Percentiles rank a stretch among this genome's conserved stretches.
phyloP scores from a whole-genome alignment of 2,797 vertebrate species.

The Rhabdophis nuchalis region DNA sequence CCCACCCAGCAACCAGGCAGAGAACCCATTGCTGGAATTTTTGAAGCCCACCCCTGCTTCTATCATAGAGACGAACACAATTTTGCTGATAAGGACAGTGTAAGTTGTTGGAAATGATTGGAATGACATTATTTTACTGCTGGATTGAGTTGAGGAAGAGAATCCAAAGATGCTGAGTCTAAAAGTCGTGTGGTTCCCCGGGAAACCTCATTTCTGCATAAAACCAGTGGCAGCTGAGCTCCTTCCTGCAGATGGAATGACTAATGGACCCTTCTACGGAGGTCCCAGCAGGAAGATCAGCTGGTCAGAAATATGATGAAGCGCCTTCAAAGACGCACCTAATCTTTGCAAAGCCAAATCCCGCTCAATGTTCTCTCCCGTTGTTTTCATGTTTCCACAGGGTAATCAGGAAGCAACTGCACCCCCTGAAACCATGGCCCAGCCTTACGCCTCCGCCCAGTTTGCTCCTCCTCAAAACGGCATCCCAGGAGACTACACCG shows the following conservation, averaged over 20 bases:
- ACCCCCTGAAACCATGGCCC: slow-evolving; percentile 93
- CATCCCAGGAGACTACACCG: slow-evolving; percentile 87
- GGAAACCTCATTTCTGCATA: not conserved
- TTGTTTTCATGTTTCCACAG: slow-evolving; percentile 59
- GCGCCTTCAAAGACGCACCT: not conserved
- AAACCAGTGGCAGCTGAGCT: not conserved
- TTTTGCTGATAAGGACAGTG: not conserved
- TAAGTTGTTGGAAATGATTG: not conserved
- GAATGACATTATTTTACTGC: not conserved
- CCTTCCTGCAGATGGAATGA: not conserved
- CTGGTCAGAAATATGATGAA: not conserved
- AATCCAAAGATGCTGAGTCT: not conserved
- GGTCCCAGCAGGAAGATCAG: not conserved
- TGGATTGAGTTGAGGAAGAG: not conserved
- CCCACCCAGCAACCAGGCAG: no score
- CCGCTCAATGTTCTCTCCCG: not conserved
- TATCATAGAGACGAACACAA: not conserved
- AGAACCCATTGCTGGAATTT: no score
- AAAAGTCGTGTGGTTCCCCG: not conserved
- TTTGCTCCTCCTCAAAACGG: slow-evolving; percentile 88
- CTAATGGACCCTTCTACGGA: not conserved
- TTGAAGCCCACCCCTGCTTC: no score
- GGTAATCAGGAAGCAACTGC: slow-evolving; percentile 94
- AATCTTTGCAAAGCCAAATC: not conserved
- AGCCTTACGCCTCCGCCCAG: slow-evolving; percentile 90